These are phyloP conservation scores for Dynastes hyllus DNA, from an alignment of 2,888 invertebrate species.

Conservation along the genomic window DNA sequence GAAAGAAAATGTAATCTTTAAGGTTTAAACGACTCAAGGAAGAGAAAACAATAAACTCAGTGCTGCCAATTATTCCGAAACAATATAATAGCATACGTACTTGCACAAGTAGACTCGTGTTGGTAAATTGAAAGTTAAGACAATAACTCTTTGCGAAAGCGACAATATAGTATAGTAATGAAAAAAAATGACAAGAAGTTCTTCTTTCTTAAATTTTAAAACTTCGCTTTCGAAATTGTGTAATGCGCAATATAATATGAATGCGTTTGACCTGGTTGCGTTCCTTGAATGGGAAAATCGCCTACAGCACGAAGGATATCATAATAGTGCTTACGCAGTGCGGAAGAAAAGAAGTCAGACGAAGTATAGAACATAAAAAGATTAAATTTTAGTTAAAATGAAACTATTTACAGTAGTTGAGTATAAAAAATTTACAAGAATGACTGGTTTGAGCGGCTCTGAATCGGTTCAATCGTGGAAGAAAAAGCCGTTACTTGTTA, in stretches of 20 bases:
- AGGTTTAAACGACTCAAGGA: slow-evolving; percentile 9
- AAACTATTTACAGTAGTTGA: too few species aligned
- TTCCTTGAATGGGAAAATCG: slow-evolving; percentile 12
- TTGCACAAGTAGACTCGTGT: slow-evolving; percentile 7
- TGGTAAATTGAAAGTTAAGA: slow-evolving; percentile 15
- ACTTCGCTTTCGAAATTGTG: slow-evolving; percentile 22
- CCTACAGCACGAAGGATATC: background rate
- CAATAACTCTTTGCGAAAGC: slow-evolving; percentile 29
- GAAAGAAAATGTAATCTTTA: background rate
- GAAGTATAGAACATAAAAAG: background rate
- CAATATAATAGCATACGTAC: slow-evolving; percentile 5
- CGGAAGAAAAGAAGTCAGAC: too few species aligned
- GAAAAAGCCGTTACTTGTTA: too few species aligned
- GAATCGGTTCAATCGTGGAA: too few species aligned
- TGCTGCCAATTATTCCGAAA: slow-evolving; percentile 17
- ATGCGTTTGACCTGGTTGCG: background rate
- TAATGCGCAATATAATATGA: slow-evolving; percentile 2
- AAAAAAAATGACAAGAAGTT: slow-evolving; percentile 31
- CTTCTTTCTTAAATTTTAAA: slow-evolving; percentile 24
- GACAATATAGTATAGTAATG: background rate
- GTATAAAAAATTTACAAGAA: too few species aligned
- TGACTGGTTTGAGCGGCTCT: too few species aligned
- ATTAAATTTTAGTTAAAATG: too few species aligned
- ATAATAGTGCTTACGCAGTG: background rate
- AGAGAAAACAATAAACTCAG: slow-evolving; percentile 7